Conservation (phyloP, 2,113 vertebrate genomes). For the Phrynosoma blainvillii region DNA sequence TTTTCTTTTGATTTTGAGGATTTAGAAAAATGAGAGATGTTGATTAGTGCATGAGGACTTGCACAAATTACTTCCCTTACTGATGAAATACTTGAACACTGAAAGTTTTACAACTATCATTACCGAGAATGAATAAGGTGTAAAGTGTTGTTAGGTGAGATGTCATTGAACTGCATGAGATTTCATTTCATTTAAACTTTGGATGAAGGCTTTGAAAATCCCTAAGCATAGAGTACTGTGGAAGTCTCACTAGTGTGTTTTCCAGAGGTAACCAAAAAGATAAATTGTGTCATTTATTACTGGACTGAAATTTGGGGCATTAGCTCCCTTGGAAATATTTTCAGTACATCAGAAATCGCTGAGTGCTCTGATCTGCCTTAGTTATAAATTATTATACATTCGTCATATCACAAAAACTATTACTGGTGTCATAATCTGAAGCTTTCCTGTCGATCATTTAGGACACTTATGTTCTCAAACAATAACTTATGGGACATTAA, state of each 20-base stretch:
- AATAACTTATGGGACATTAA: background rate
- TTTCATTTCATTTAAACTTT: constrained; percentile 31
- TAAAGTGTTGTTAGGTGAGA: constrained; percentile 22
- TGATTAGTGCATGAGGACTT: background rate
- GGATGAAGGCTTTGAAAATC: constrained; percentile 27
- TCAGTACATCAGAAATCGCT: background rate
- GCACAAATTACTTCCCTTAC: background rate
- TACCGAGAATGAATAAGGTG: constrained; percentile 43
- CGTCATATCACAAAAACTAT: background rate
- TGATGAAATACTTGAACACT: constrained; percentile 1
- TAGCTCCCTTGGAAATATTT: background rate
- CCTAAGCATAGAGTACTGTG: background rate
- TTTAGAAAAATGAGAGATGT: constrained; percentile 14
- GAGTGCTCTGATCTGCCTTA: constrained; percentile 1
- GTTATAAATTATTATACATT: constrained; percentile 37
- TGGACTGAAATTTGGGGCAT: background rate
- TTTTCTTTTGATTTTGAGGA: constrained; percentile 15
- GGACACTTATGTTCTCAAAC: background rate
- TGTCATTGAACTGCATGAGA: background rate
- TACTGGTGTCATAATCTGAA: constrained; percentile 23
- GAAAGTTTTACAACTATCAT: constrained; percentile 15
- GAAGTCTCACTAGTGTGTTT: fast-evolving
- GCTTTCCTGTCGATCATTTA: background rate
- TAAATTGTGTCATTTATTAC: constrained; percentile 17
- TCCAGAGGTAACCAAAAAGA: constrained; percentile 24